A percentile compares a stretch with the other conserved stretches of the same genome.
Evolutionary conservation across 2,113 vertebrate species (phyloP).

Genomic region (Donacobius atricapilla): DNA sequence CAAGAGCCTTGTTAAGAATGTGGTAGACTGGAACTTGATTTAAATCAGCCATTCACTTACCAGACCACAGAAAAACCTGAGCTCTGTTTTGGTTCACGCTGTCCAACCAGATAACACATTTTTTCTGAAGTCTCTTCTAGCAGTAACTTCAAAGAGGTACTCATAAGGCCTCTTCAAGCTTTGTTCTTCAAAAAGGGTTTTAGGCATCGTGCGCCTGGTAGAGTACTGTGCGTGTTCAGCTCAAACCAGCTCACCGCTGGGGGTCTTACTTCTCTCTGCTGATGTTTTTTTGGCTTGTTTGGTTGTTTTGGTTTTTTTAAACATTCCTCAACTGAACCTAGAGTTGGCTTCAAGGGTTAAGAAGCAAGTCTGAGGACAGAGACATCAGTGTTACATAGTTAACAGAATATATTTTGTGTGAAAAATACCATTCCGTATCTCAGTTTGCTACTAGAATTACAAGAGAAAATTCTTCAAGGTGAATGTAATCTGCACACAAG

Average conservation of each 20-base stretch:
- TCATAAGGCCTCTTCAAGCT: background rate
- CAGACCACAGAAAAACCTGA: background rate
- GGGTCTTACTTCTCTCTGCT: too few relatives aligned
- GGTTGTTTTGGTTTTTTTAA: background rate
- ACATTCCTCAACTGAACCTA: background rate
- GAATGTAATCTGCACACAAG: background rate
- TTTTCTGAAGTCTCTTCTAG: background rate
- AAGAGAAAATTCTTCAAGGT: background rate
- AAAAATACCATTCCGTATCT: background rate
- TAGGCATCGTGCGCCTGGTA: fast-evolving
- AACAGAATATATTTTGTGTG: background rate
- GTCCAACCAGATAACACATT: background rate
- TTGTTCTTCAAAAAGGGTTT: background rate
- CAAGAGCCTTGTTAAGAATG: background rate
- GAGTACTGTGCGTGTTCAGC: background rate
- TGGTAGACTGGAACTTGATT: background rate
- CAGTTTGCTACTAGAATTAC: background rate
- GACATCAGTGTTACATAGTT: background rate
- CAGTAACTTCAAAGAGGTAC: background rate
- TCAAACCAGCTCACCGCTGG: background rate
- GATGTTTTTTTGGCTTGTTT: background rate
- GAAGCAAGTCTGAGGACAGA: background rate
- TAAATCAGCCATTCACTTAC: background rate
- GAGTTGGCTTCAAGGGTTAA: background rate
- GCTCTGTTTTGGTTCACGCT: fast-evolving